These are phyloP conservation scores for Pogonophryne albipinna DNA, from an alignment of 2,797 vertebrate species.

Conservation along the genomic window DNA sequence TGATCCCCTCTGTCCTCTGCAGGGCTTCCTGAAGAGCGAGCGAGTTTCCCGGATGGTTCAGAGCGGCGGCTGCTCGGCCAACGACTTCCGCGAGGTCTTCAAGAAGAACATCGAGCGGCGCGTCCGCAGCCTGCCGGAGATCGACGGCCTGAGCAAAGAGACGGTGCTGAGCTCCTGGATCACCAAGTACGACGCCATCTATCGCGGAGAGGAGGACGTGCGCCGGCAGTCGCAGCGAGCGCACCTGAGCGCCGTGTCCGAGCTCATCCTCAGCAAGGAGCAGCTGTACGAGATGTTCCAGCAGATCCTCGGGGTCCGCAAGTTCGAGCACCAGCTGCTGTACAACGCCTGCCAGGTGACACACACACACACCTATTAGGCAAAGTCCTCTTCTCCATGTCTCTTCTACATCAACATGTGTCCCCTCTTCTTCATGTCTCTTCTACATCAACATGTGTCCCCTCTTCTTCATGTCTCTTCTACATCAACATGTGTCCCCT, in stretches of 20 bases:
- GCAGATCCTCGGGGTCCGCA: slow-evolving; percentile 95
- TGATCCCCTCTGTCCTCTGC: background rate
- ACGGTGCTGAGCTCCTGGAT: slow-evolving; percentile 98
- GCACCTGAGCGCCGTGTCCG: slow-evolving; percentile 89
- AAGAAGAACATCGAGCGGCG: slow-evolving; percentile 99
- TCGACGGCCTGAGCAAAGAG: slow-evolving; percentile 97
- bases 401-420: too few species aligned
- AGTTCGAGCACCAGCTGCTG: slow-evolving; percentile 97
- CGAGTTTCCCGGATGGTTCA: slow-evolving; percentile 97
- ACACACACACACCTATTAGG: too few species aligned
- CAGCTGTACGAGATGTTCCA: slow-evolving; percentile 99
- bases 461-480: too few species aligned
- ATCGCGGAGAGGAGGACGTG: slow-evolving; percentile 93
- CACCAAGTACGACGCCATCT: slow-evolving; percentile 97
- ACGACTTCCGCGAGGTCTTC: slow-evolving; percentile 95
- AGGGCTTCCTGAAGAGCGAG: slow-evolving; percentile 98
- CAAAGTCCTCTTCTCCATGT: too few species aligned
- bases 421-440: too few species aligned
- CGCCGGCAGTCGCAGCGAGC: slow-evolving; percentile 78
- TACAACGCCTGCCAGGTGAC: slow-evolving; percentile 98
- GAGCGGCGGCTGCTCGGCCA: slow-evolving; percentile 95
- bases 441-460: too few species aligned
- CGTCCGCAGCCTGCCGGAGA: slow-evolving; percentile 96
- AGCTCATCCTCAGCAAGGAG: slow-evolving; percentile 98
- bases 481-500: too few species aligned